Percentiles rank a stretch among this genome's conserved stretches.
Evolutionary conservation across 1,140 invertebrate genomes (phyloP).

Genomic region (Drosophila ogumai): DNA sequence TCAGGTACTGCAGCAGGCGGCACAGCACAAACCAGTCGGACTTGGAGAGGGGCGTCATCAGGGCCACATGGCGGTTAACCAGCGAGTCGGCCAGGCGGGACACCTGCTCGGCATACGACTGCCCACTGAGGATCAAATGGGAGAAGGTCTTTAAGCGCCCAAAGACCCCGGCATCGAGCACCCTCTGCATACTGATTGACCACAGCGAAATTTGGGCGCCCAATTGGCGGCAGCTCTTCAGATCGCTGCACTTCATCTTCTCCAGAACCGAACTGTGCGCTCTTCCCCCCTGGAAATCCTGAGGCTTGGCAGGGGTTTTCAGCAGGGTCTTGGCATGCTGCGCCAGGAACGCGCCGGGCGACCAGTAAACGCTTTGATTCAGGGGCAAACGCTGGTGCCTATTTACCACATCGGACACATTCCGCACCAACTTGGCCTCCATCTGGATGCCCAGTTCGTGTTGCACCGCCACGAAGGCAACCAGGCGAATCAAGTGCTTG

Average conservation of each 20-base stretch:
- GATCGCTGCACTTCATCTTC: conserved; percentile 40
- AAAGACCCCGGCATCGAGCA: conserved; percentile 43
- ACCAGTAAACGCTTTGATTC: conserved; percentile 47
- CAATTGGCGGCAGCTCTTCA: conserved; percentile 53
- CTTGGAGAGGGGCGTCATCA: conserved; percentile 42
- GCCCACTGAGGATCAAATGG: conserved; percentile 48
- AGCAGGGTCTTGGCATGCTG: conserved; percentile 57
- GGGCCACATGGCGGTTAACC: conserved; percentile 47
- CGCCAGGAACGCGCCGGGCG: conserved; percentile 42
- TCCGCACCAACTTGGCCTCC: conserved; percentile 55
- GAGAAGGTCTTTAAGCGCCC: conserved; percentile 56
- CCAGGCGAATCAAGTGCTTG: conserved; percentile 33
- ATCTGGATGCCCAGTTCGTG: conserved; percentile 62
- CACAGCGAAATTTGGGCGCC: conserved; percentile 60
- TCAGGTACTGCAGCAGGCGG: conserved; percentile 64
- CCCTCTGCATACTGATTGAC: conserved; percentile 49
- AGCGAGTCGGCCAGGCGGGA: conserved; percentile 46
- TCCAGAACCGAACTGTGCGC: conserved; percentile 35
- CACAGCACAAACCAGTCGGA: conserved; percentile 36
- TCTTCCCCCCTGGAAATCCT: conserved; percentile 1
- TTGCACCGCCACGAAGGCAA: conserved; percentile 45
- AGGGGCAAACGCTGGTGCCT: conserved; percentile 50
- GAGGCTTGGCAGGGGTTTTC: conserved; percentile 24
- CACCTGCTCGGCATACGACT: conserved; percentile 48
- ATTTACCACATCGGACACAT: conserved; percentile 27